Evolutionary conservation across 2,113 vertebrate genomes (phyloP).

Genomic region (Pristiophorus japonicus): DNA sequence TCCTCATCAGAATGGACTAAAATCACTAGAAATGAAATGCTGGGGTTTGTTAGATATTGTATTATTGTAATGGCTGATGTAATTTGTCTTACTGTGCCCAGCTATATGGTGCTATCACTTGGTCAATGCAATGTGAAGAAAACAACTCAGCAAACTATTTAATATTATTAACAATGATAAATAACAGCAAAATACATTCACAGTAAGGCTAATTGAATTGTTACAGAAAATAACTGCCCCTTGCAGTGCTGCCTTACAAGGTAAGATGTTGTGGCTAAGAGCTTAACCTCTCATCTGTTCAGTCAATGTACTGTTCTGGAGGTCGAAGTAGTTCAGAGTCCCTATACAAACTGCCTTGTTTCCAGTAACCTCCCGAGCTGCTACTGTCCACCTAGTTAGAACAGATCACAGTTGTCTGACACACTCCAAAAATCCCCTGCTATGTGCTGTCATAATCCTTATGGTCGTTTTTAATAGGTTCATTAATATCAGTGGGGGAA

Average conservation of each 20-base stretch:
- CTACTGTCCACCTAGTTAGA: slow-evolving; percentile 28
- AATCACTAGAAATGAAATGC: background rate
- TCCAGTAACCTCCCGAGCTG: slow-evolving; percentile 18
- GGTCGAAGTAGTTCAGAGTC: background rate
- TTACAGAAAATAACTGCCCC: background rate
- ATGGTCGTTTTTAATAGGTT: slow-evolving; percentile 26
- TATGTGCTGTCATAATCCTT: slow-evolving; percentile 27
- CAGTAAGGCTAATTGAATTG: slow-evolving; percentile 11
- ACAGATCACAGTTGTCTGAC: slow-evolving; percentile 29
- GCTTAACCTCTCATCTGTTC: slow-evolving; percentile 32
- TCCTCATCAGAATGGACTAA: no score
- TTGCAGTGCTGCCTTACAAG: background rate
- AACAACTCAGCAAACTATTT: background rate
- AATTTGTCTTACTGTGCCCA: background rate
- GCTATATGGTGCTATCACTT: background rate
- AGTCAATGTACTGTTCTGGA: slow-evolving; percentile 15
- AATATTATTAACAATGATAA: background rate
- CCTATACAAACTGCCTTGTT: slow-evolving; percentile 8
- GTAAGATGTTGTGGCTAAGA: slow-evolving; percentile 9
- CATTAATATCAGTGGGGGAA: slow-evolving; percentile 29
- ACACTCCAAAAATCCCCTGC: slow-evolving; percentile 32
- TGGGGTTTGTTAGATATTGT: background rate
- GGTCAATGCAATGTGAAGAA: background rate
- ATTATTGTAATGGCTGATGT: background rate
- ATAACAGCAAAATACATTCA: background rate